Base-by-base conservation (phyloP, 2,888 invertebrate genomes). In the Leptinotarsa peninsularis region DNA sequence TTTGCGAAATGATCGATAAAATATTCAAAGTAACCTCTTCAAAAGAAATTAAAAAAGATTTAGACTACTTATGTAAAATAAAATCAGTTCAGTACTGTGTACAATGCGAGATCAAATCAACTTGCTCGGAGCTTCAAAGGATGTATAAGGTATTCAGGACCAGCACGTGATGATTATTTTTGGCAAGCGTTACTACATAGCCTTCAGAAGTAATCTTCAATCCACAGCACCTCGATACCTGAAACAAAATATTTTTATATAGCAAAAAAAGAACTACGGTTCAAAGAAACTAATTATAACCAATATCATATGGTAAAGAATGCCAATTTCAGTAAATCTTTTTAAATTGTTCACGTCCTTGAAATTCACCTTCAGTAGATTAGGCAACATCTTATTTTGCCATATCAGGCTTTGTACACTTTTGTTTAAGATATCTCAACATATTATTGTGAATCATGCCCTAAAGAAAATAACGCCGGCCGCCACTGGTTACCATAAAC, bases 81-180 rank as follows among this genome's bases (percentile, higher is more conserved):
- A 88, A 88, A 88, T 88, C 88, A 88, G 88, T 88, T 88, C 88
- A 87, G 87, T 86, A 87, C 84, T 84, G 84, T 85, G 82, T 85
- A 86, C 85, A 86, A 85, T 87, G 87, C 85, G 88, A 88, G 88
- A 88, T 88, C 88, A 88, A 86, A 87, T 82, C 87, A 87, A 86
- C 87, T 87, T 87, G 86, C 86, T 83, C 84, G 83, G 84, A 88
- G 89, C 89, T 93, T 94, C 94, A 95, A 90, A 95, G 93, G 91
- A 96, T 95, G 91, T 96, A 96, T 88, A 96, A 93, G 85, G 96
- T 96, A 91, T 96, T 96, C 90, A 98, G 92, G 89, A 98, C 96
- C 89, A 98, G 93, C 86, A 98, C 98, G 90, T 98, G 97, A 90
- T 98, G 98, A 91, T 98, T 98, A 91, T 98, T 98, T 91, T 98